Conservation (phyloP, 1,140 invertebrate species). For the Leguminivora glycinivorella region DNA sequence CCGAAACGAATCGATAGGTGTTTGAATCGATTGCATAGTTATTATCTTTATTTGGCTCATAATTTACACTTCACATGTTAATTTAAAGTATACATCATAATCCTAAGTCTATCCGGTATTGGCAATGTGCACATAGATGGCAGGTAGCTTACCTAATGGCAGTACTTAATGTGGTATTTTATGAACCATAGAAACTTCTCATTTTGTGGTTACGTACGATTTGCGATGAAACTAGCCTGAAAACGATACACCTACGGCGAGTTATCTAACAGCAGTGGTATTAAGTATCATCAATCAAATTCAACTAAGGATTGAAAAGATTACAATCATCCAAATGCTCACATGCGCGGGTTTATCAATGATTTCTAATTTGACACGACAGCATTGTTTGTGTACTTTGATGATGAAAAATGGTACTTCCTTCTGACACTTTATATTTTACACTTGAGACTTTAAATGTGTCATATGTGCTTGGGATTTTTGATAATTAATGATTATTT, state of each 20-base stretch:
- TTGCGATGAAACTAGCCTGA: not conserved
- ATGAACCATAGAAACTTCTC: not conserved
- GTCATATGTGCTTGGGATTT: too few relatives aligned
- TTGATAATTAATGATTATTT: too few relatives aligned
- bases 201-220: not conserved
- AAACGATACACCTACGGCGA: not conserved
- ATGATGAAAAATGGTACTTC: too few relatives aligned
- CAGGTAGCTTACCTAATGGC: not conserved
- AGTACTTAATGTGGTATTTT: not conserved
- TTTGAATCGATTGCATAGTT: not conserved
- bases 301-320: not conserved
- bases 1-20: not conserved
- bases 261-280: conserved; percentile 2
- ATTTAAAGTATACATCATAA: too few relatives aligned
- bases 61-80: conserved; percentile 1
- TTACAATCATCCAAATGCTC: not conserved
- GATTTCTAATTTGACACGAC: conserved; percentile 5
- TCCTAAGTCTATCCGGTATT: not conserved
- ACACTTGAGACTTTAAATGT: too few relatives aligned
- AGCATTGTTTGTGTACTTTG: not conserved
- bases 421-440: too few relatives aligned
- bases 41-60: not conserved
- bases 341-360: not conserved
- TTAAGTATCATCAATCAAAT: not conserved
- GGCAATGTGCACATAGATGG: not conserved